Evolutionary conservation across 2,888 invertebrate species (phyloP).

Genomic region (Yponomeuta sedellus): DNA sequence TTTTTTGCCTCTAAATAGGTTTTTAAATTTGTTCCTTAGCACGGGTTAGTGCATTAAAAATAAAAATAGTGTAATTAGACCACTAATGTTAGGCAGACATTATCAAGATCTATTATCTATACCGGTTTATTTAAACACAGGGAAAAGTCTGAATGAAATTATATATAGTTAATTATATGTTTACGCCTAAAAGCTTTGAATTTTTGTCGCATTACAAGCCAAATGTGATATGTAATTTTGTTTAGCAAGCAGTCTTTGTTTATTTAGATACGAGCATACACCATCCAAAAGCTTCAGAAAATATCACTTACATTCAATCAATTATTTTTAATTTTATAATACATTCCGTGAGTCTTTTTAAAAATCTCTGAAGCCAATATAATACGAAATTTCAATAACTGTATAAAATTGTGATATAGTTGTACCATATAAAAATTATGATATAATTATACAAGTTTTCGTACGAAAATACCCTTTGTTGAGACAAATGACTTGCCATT

Average conservation of each 20-base stretch:
- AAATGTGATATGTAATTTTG: not conserved
- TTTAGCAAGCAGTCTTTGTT: constrained; percentile 28
- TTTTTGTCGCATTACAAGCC: not conserved
- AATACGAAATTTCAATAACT: not conserved
- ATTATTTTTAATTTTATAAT: not conserved
- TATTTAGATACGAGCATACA: too few relatives aligned
- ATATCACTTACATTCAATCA: not conserved
- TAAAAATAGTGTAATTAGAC: too few relatives aligned
- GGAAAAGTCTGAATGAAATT: too few relatives aligned
- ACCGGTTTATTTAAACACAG: too few relatives aligned
- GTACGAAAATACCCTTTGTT: not conserved
- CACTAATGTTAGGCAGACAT: too few relatives aligned
- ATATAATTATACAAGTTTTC: not conserved
- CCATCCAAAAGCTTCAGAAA: too few relatives aligned
- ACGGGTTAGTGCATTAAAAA: too few relatives aligned
- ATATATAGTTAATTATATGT: too few relatives aligned
- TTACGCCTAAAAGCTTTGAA: not conserved
- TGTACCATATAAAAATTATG: not conserved
- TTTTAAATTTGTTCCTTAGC: too few relatives aligned
- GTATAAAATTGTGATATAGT: not conserved
- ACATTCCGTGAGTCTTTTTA: not conserved
- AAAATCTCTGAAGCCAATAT: not conserved
- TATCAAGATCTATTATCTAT: too few relatives aligned
- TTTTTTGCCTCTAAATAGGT: too few relatives aligned
- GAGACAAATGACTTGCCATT: not conserved